Conservation (phyloP, 2,113 vertebrate genomes). For the Hemichromis elongatus region DNA sequence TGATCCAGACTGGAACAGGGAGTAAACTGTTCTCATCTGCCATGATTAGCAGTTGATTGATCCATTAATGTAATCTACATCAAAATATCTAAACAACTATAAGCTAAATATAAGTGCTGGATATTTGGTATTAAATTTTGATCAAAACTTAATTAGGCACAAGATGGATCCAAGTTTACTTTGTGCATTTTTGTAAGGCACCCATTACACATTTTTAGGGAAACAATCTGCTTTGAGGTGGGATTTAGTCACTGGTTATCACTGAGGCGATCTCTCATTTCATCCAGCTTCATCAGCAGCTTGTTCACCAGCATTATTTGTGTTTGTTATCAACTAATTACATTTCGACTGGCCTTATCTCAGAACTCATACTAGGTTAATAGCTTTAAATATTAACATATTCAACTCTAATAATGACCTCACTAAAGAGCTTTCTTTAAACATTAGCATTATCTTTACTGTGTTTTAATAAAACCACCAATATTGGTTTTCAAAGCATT, state of each 20-base stretch:
- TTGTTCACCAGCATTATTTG: background rate
- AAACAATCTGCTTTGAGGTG: background rate
- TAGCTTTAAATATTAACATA: background rate
- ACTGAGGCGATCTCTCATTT: background rate
- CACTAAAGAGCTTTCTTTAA: background rate
- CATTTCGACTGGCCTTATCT: background rate
- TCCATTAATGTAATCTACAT: background rate
- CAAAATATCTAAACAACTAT: background rate
- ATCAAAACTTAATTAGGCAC: background rate
- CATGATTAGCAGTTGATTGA: background rate
- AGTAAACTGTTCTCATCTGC: background rate
- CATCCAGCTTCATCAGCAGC: background rate
- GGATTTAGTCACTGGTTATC: background rate
- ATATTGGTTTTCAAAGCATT: background rate
- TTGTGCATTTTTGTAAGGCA: background rate
- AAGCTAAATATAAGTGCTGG: background rate
- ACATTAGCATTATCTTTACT: background rate
- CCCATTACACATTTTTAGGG: background rate
- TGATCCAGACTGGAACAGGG: slow-evolving; percentile 43
- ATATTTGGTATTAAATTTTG: background rate
- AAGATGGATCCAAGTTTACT: background rate
- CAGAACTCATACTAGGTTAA: background rate
- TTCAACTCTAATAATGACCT: background rate
- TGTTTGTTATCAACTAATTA: background rate
- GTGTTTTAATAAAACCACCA: background rate